phyloP scores from a whole-genome alignment of 1,140 invertebrate species.

The Drosophila orena region DNA sequence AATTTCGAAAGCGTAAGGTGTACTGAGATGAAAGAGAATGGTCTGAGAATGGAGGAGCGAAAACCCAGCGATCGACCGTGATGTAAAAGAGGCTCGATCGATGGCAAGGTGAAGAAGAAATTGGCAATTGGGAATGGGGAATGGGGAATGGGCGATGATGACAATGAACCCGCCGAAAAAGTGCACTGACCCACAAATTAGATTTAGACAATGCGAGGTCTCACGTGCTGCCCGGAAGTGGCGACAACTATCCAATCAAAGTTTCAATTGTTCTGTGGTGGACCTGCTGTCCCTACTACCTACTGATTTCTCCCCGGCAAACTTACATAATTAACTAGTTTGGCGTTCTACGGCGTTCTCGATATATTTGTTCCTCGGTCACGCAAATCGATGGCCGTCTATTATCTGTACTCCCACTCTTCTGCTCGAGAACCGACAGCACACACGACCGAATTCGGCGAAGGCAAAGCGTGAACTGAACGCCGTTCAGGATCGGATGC shows the following conservation, averaged over 20 bases:
- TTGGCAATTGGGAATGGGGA: no score
- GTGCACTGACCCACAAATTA: slow-evolving; percentile 73
- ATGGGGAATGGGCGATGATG: slow-evolving; percentile 23
- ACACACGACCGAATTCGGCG: slow-evolving; percentile 69
- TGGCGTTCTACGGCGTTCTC: not conserved
- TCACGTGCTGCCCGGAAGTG: slow-evolving; percentile 39
- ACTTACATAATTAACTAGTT: slow-evolving; percentile 59
- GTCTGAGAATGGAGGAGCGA: not conserved
- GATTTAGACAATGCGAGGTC: slow-evolving; percentile 10
- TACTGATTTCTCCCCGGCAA: not conserved
- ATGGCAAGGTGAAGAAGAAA: slow-evolving; percentile 10
- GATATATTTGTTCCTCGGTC: slow-evolving; percentile 1
- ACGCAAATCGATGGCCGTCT: slow-evolving; percentile 18
- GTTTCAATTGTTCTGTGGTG: not conserved
- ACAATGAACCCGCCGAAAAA: slow-evolving; percentile 67
- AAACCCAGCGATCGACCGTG: not conserved
- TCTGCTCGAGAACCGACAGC: slow-evolving; percentile 34
- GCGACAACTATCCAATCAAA: slow-evolving; percentile 32
- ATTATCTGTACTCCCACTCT: slow-evolving; percentile 12
- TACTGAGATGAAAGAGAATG: not conserved
- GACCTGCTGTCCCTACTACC: not conserved
- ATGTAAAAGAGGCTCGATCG: slow-evolving; percentile 54
- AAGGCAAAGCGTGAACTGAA: slow-evolving; percentile 74
- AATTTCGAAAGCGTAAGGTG: slow-evolving; percentile 26
- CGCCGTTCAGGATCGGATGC: slow-evolving; percentile 68